phyloP scores from a whole-genome alignment of 2,797 vertebrate genomes.

The Linurgus olivaceus region DNA sequence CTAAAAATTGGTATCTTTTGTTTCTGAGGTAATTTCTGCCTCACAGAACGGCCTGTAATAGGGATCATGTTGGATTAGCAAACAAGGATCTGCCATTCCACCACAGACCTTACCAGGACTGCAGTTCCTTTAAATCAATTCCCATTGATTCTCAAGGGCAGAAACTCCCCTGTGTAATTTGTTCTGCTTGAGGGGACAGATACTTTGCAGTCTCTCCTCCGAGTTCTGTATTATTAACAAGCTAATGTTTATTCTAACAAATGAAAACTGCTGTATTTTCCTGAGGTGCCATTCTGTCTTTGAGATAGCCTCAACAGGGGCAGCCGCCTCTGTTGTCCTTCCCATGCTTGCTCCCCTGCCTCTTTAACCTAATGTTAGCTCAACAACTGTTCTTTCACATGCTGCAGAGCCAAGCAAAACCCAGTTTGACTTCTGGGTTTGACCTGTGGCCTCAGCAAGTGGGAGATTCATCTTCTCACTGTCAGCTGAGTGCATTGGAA shows the following conservation, averaged over 20 bases:
- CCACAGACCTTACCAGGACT: not conserved
- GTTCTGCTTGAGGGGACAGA: not conserved
- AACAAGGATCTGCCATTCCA: not conserved
- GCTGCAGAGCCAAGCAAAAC: not conserved
- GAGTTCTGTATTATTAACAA: not conserved
- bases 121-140: not conserved
- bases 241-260: not conserved
- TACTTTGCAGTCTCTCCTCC: not conserved
- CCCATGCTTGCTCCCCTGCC: not conserved
- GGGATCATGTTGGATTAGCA: not conserved
- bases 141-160: conserved; percentile 3
- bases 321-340: not conserved
- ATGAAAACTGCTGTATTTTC: not conserved
- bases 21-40: not conserved
- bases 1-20: not conserved
- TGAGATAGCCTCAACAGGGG: not conserved
- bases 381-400: not conserved
- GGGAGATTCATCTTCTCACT: not conserved
- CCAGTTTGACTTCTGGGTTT: not conserved
- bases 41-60: not conserved
- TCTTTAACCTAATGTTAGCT: not conserved
- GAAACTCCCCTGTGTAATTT: not conserved
- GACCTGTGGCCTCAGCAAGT: not conserved
- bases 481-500: not conserved
- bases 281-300: not conserved